phyloP scores from a whole-genome alignment of 2,797 vertebrate genomes.

The Esox masquinongy region DNA sequence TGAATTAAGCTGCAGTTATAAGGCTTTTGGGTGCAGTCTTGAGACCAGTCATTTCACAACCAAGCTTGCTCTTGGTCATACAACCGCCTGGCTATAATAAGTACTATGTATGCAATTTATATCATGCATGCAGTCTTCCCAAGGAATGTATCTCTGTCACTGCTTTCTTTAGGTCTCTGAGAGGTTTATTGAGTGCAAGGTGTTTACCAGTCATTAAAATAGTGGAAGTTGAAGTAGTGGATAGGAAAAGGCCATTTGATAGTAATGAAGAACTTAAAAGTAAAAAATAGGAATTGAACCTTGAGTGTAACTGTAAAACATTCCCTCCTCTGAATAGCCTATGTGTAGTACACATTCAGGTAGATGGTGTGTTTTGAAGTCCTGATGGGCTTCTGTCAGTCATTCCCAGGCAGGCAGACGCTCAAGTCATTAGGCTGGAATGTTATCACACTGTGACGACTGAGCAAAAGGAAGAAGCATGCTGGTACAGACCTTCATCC shows the following conservation, averaged over 20 bases:
- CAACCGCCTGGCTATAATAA: background rate
- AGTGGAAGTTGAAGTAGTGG: slow-evolving; percentile 48
- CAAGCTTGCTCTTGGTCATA: background rate
- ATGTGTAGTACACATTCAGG: slow-evolving; percentile 26
- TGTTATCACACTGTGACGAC: slow-evolving; percentile 37
- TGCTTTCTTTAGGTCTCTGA: background rate
- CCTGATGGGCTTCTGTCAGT: slow-evolving; percentile 32
- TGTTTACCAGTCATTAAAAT: slow-evolving; percentile 52
- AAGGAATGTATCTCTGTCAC: background rate
- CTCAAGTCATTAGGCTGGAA: slow-evolving; percentile 37
- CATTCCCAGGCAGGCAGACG: slow-evolving; percentile 31
- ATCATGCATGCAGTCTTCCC: background rate
- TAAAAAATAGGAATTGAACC: slow-evolving; percentile 70
- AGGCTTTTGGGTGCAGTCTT: slow-evolving; percentile 3
- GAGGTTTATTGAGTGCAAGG: background rate
- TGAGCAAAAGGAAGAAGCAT: slow-evolving; percentile 7
- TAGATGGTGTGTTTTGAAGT: slow-evolving; percentile 13
- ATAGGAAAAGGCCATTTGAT: slow-evolving; percentile 42
- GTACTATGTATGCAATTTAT: background rate
- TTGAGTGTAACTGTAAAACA: slow-evolving; percentile 23
- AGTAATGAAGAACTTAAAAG: slow-evolving; percentile 56
- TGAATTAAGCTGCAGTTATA: slow-evolving; percentile 9
- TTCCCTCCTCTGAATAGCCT: slow-evolving; percentile 34
- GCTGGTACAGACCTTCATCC: slow-evolving; percentile 12
- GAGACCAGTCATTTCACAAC: slow-evolving; percentile 14